Base-by-base conservation (phyloP, 2,113 vertebrate species). In the Eublepharis macularius region DNA sequence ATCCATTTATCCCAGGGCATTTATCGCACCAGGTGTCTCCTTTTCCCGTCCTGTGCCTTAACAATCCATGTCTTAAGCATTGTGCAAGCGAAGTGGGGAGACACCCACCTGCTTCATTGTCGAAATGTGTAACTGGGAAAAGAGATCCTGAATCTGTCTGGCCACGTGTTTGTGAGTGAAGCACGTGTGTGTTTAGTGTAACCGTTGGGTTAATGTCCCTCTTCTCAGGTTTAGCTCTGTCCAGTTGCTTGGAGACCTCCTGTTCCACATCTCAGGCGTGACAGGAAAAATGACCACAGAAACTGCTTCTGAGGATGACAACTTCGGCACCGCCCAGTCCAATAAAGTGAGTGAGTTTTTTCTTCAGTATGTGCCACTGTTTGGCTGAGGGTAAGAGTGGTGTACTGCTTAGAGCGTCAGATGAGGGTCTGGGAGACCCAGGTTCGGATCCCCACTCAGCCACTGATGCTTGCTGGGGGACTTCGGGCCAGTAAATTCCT, bases 241-340 rank as follows among this genome's bases (percentile, higher is more conserved):
- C 89, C 99, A 99, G 95, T 97, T 99, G 88, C 98, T 99, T 21
- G 99, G 99, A 87, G 99, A 99, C 91, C 97, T 99, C 76, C 92
- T 99, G 1, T 99, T 99, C 96, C 98, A 99, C 81, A 99, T 99
- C 92, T 99, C 99, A 2, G 99, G 99, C 82, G 99, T 99, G 90
- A 98, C 99, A 1, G 99, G 99, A 73, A 99, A 99, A 95, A 99
- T 99, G 99, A 99, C 99, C 41, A 99, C 99, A 29, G 99, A 99
- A 94, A 99, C 99, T 0, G 98, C 98, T 4, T 99, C 98, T 0
- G 99, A 99, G 88, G 99, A 99, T 41, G 99, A 99, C 93, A 99
- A 99, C 96, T 99, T 99, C 79, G 99, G 99, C 89, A 99, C 99
- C 2, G 98, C 97, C 5, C 97, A 98, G 78, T 99, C 99, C 69